These are phyloP conservation scores for Aradus depressus DNA, from an alignment of 2,888 invertebrate genomes.

Conservation along the genomic window DNA sequence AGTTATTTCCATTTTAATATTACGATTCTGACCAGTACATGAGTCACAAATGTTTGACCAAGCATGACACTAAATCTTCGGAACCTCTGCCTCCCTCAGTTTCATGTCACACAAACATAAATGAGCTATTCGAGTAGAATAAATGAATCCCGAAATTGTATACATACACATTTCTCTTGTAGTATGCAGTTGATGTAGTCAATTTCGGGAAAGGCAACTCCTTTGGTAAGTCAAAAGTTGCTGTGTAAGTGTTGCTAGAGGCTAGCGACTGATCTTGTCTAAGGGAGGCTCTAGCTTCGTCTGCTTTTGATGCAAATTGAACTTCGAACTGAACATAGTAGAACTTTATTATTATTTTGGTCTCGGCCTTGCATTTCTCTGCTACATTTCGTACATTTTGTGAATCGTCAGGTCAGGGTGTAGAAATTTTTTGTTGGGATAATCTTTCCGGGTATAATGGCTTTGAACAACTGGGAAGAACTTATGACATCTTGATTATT, in stretches of 20 bases:
- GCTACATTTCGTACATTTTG: too few relatives aligned
- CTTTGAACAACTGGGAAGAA: too few relatives aligned
- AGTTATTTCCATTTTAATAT: slow-evolving; percentile 33
- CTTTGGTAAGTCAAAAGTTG: slow-evolving; percentile 27
- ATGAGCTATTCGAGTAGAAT: slow-evolving; percentile 29
- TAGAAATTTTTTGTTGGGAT: too few relatives aligned
- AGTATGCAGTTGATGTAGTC: slow-evolving; percentile 31
- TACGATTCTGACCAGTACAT: slow-evolving; percentile 33
- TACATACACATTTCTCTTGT: slow-evolving; percentile 32
- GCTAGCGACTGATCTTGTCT: slow-evolving; percentile 1
- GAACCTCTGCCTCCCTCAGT: not conserved
- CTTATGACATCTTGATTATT: too few relatives aligned
- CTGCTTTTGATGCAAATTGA: too few relatives aligned
- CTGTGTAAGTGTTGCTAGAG: not conserved
- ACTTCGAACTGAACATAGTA: too few relatives aligned
- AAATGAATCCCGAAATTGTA: slow-evolving; percentile 32
- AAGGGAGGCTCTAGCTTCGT: slow-evolving; percentile 8
- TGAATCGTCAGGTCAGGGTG: too few relatives aligned
- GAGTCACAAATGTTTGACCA: slow-evolving; percentile 31
- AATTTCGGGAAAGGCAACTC: slow-evolving; percentile 31
- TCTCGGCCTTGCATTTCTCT: too few relatives aligned
- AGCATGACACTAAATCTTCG: slow-evolving; percentile 31
- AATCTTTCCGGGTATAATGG: too few relatives aligned
- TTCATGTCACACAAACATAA: not conserved
- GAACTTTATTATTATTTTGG: too few relatives aligned